These are phyloP conservation scores for Sesia apiformis DNA, from an alignment of 2,888 invertebrate genomes.

Conservation along the genomic window DNA sequence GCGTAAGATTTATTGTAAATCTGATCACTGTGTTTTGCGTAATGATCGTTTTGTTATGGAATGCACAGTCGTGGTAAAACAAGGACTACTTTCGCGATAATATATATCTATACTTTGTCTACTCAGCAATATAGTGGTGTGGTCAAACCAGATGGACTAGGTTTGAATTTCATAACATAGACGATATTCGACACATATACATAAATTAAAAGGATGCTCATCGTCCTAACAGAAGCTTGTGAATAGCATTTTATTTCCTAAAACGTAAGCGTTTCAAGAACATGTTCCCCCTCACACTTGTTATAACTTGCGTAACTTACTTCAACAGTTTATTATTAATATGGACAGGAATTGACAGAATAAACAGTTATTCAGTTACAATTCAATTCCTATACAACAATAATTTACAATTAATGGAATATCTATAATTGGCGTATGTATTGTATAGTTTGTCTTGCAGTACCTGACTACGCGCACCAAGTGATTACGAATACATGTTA, in stretches of 20 bases:
- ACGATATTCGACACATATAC: not conserved
- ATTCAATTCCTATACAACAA: too few relatives aligned
- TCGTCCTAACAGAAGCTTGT: not conserved
- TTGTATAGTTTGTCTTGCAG: too few relatives aligned
- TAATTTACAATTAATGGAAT: too few relatives aligned
- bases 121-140: not conserved
- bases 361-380: too few relatives aligned
- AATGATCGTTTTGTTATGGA: slow-evolving; percentile 50
- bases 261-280: too few relatives aligned
- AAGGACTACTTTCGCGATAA: slow-evolving; percentile 58
- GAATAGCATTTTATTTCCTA: not conserved
- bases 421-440: too few relatives aligned
- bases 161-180: not conserved
- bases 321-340: too few relatives aligned
- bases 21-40: slow-evolving; percentile 36
- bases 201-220: not conserved
- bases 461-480: too few relatives aligned
- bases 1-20: slow-evolving; percentile 11
- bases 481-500: too few relatives aligned
- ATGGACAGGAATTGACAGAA: too few relatives aligned
- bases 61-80: slow-evolving; percentile 30
- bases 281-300: too few relatives aligned
- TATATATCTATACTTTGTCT: slow-evolving; percentile 4
- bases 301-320: too few relatives aligned
- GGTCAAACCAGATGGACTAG: not conserved